Base-by-base conservation (phyloP, 1,140 invertebrate genomes). In the Physella acuta region DNA sequence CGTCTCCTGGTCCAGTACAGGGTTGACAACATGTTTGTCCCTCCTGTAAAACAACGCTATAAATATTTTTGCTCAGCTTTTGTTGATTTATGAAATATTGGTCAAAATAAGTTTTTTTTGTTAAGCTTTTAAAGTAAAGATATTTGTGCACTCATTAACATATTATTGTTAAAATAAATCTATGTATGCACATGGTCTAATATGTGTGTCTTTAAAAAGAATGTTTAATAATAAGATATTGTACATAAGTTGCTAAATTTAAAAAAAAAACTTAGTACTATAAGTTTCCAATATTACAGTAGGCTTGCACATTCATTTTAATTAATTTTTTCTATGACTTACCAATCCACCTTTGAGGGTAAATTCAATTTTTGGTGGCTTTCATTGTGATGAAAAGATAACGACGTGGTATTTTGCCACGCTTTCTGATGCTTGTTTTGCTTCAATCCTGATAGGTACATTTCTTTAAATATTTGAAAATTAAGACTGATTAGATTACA, bases 1-100 rank as follows among this genome's bases (percentile, higher is more conserved):
- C 20, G 86, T 76, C 11, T 89, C 89, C 81, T 95, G 93, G 79
- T 91, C 90, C 70, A 88, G 87, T 0, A 94, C 88, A 4, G 88
- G 80, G 11, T 89, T 89, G 26, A 94, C 83, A n/a, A 90, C 88
- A 26, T 88, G 88, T 78, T 89, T 89, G 0, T 88, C 83, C 70
- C 92, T 85, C 92, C 92, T 79, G 64, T 16, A 74, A 59, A 64
- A 69, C 52, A 31, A 16, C 11, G 58, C 31, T 31, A 33, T 4
- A 26, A 60, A 11, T 31, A 33, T 31, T 11, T 3, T 16, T 53
- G 24, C 8, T 8, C 5, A 4, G 3, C 51, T 3, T 20, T 52
- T 16, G 17, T 56, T 33, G 2, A 16, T 34, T 4, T 24, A 37
- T 26, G 24, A 44, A 39, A 11, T 5, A 14, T 39, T 26, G 26